Conservation (phyloP, 2,113 vertebrate species). For the Elephantulus edwardii region DNA sequence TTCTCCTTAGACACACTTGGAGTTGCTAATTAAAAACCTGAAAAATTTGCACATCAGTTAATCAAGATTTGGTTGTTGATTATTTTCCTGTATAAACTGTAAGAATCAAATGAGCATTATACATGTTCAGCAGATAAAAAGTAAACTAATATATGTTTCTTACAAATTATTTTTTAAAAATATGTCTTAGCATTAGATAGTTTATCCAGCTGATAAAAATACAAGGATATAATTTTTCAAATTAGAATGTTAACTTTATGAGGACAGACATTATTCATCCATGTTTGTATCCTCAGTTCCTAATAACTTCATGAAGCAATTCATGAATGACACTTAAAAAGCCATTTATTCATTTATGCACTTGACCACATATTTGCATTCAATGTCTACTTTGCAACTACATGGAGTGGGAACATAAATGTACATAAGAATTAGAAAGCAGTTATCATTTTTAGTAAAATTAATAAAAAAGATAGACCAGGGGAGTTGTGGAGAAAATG, state of each 20-base stretch:
- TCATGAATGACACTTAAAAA: neutral
- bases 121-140: neutral
- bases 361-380: neutral
- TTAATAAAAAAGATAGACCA: neutral
- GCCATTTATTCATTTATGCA: neutral
- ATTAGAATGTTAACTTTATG: neutral
- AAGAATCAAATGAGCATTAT: neutral
- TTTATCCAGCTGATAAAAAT: neutral
- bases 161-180: neutral
- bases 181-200: neutral
- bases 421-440: neutral
- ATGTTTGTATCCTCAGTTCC: neutral
- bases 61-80: neutral
- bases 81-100: neutral
- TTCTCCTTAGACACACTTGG: neutral
- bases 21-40: slow-evolving; percentile 18
- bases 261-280: neutral
- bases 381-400: neutral
- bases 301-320: neutral
- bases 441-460: neutral
- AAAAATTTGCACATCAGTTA: neutral
- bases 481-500: neutral
- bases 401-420: neutral
- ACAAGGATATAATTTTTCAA: neutral
- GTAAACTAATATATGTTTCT: neutral